Percentiles rank a stretch among this genome's conserved stretches.
phyloP scores from a whole-genome alignment of 2,888 invertebrate species.

The Hirtodrosophila cameraria region DNA sequence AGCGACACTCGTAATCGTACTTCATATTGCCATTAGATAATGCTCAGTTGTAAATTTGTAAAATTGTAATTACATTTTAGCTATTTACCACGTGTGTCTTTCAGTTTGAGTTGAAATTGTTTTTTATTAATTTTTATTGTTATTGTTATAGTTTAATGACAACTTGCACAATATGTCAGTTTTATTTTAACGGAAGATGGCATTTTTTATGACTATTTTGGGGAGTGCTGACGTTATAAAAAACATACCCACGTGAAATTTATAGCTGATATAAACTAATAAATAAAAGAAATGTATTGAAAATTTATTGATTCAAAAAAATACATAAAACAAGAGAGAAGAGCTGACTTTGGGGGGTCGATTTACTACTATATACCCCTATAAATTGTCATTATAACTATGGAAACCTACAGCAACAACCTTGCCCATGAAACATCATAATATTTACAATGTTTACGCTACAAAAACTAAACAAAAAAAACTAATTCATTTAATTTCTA shows the following conservation, averaged over 20 bases:
- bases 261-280: neutral
- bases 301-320: conserved; percentile 3
- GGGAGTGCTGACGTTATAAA: conserved; percentile 4
- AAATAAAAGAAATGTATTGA: neutral
- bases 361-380: too few species aligned
- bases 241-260: neutral
- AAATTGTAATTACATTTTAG: conserved; percentile 21
- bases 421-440: conserved; percentile 8
- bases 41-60: conserved; percentile 16
- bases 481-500: conserved; percentile 44
- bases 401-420: neutral
- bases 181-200: neutral
- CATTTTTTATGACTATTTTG: neutral
- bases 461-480: conserved; percentile 11
- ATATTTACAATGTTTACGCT: conserved; percentile 2
- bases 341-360: too few species aligned
- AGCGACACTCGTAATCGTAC: conserved; percentile 29
- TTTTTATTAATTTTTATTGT: conserved; percentile 24
- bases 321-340: too few species aligned
- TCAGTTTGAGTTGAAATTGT: conserved; percentile 3
- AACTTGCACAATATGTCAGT: conserved; percentile 13
- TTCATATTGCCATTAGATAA: conserved; percentile 63
- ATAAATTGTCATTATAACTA: too few species aligned
- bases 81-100: conserved; percentile 24
- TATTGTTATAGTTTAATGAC: conserved; percentile 29